Conservation (phyloP, 2,888 invertebrate genomes). For the Parochlus steinenii region DNA sequence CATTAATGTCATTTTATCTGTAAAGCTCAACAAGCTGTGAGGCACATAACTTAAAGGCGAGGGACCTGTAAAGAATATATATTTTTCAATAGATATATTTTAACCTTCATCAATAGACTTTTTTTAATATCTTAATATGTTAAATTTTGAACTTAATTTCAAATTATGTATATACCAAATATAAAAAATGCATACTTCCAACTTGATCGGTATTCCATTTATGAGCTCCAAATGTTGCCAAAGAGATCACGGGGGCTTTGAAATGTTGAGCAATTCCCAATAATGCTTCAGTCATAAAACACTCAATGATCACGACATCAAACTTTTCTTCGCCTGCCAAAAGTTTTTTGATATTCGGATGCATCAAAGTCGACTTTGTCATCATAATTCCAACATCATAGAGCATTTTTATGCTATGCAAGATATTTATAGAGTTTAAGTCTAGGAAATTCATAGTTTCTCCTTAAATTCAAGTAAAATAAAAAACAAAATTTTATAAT, state of each 20-base stretch:
- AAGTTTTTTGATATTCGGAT: conserved; percentile 18
- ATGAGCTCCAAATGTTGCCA: conserved; percentile 5
- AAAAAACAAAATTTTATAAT: no score
- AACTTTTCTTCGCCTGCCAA: conserved; percentile 24
- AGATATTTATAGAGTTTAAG: no score
- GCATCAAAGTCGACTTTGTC: conserved; percentile 18
- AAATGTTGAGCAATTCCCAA: conserved; percentile 19
- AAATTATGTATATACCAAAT: no score
- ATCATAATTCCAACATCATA: conserved; percentile 19
- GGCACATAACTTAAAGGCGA: conserved; percentile 7
- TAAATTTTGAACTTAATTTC: no score
- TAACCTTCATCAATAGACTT: no score
- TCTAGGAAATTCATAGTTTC: no score
- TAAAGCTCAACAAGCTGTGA: conserved; percentile 1
- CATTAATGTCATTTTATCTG: conserved; percentile 6
- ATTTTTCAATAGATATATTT: no score
- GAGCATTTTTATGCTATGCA: no score
- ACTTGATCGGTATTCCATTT: conserved; percentile 8
- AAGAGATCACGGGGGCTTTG: conserved; percentile 16
- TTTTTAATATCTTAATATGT: no score
- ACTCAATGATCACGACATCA: conserved; percentile 27
- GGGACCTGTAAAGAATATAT: not conserved
- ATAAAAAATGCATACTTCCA: not conserved
- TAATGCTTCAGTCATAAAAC: conserved; percentile 27
- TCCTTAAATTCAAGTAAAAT: no score